Evolutionary conservation across 2,888 invertebrate species (phyloP).

Genomic region (Quadriops clusia): DNA sequence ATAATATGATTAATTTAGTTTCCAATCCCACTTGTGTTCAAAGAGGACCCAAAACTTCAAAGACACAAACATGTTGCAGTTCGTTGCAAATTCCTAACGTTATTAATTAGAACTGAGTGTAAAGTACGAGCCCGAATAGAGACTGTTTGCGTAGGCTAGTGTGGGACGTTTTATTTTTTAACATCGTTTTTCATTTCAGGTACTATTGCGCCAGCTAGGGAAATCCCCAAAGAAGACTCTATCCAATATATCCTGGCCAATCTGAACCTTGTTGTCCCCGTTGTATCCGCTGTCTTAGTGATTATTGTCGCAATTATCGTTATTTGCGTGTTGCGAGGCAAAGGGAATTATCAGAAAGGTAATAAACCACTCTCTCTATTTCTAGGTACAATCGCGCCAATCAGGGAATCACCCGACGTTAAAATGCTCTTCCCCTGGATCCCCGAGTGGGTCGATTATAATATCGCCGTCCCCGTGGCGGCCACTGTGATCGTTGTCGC

Average conservation of each 20-base stretch:
- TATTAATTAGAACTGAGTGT: no score
- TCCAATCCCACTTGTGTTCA: no score
- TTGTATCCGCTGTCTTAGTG: constrained; percentile 82
- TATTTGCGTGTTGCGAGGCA: constrained; percentile 81
- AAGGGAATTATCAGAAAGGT: constrained; percentile 78
- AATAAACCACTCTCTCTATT: constrained; percentile 33
- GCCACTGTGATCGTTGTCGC: constrained; percentile 84
- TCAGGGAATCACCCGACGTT: constrained; percentile 42
- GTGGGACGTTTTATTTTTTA: no score
- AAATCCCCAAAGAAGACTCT: constrained; percentile 73
- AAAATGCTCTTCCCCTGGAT: constrained; percentile 61
- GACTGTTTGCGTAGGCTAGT: not conserved
- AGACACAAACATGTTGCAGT: no score
- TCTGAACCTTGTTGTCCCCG: constrained; percentile 87
- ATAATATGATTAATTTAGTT: no score
- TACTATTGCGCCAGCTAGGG: constrained; percentile 86
- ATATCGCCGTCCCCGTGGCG: constrained; percentile 80
- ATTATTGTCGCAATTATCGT: constrained; percentile 88
- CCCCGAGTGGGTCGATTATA: constrained; percentile 77
- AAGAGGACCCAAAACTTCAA: no score
- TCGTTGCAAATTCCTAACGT: no score
- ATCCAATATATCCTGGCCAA: constrained; percentile 80
- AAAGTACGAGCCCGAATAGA: no score
- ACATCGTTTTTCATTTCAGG: constrained; percentile 62
- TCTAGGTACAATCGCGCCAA: constrained; percentile 71